phyloP scores from a whole-genome alignment of 2,888 invertebrate species.

The Venustoraphidia nigricollis region DNA sequence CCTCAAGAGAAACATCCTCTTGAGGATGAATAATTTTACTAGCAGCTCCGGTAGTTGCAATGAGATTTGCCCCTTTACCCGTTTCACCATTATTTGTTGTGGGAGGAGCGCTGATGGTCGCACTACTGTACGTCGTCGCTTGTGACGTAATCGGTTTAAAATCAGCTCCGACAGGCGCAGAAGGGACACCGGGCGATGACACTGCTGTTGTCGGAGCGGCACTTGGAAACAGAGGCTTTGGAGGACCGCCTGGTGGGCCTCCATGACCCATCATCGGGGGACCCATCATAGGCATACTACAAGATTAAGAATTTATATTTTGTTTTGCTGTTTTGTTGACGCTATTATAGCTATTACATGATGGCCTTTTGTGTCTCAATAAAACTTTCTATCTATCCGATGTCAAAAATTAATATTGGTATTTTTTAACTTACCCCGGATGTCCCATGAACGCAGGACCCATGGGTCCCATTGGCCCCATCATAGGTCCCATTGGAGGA shows the following conservation, averaged over 20 bases:
- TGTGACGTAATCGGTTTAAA: conserved; percentile 39
- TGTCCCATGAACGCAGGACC: conserved; percentile 63
- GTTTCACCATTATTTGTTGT: conserved; percentile 31
- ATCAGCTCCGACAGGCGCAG: conserved; percentile 40
- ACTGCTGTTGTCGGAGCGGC: conserved; percentile 48
- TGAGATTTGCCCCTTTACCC: conserved; percentile 31
- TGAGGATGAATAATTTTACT: conserved; percentile 88
- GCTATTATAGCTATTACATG: too few species aligned
- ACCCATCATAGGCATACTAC: conserved; percentile 39
- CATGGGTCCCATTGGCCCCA: conserved; percentile 51
- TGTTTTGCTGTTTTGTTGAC: too few species aligned
- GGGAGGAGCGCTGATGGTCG: conserved; percentile 64
- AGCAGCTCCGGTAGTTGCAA: conserved; percentile 66
- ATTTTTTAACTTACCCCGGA: conserved; percentile 30
- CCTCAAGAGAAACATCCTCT: conserved; percentile 82
- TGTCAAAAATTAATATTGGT: too few species aligned
- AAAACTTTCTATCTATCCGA: too few species aligned
- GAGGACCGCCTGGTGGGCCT: conserved; percentile 32
- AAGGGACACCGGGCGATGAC: conserved; percentile 26
- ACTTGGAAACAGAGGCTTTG: conserved; percentile 71
- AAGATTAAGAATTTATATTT: too few species aligned
- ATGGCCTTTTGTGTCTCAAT: too few species aligned
- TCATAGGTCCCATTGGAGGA: conserved; percentile 40
- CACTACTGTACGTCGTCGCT: conserved; percentile 34
- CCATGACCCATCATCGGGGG: conserved; percentile 36